Evolutionary conservation across 2,888 invertebrate species (phyloP), one percentile per base, ranked within the genome.

Genomic region (Uloborus plumipes): DNA sequence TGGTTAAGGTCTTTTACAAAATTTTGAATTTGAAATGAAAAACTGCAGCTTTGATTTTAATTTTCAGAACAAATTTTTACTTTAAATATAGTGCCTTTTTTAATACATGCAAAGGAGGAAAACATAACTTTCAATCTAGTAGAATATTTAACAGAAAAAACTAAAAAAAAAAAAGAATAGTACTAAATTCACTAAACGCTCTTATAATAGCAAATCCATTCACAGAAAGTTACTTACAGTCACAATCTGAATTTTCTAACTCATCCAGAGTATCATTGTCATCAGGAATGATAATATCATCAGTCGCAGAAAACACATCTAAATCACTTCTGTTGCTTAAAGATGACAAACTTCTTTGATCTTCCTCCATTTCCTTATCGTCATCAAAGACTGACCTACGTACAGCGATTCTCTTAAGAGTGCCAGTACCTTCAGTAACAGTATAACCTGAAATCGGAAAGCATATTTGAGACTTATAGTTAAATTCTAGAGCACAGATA

Each of bases 221-320:
- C 14, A 11, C 1, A 49, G 16, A 20, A 66, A 66, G 13, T 1
- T 66, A 49, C 18, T n/a, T 47, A 66, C 20, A 66, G 18, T 75
- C 20, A 77, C 77, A 73, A 55, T 69, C 83, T 15, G 81, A 81
- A 64, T 75, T 75, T 26, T 83, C 83, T 9, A 81, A 31, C 66
- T 89, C 90, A 79, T 90, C 90, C 80, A 90, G 86, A 71, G 90
- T 90, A 86, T 90, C 90, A n/a, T 89, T 89, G 16, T 89, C 90
- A 84, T 90, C 89, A 47, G 89, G 89, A n/a, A 88, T 86, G 50
- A 84, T 85, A 6, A 86, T 77, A 59, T 86, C 86, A 55, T 86
- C 86, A 15, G 85, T 67, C 15, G 86, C 85, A 26, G 86, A 85
- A 22, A 85, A 80, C 11, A 85, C 58, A 67, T 86, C 86, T 4